Evolutionary conservation across 2,113 vertebrate genomes (phyloP).

Genomic region (Rhizomys pruinosus): DNA sequence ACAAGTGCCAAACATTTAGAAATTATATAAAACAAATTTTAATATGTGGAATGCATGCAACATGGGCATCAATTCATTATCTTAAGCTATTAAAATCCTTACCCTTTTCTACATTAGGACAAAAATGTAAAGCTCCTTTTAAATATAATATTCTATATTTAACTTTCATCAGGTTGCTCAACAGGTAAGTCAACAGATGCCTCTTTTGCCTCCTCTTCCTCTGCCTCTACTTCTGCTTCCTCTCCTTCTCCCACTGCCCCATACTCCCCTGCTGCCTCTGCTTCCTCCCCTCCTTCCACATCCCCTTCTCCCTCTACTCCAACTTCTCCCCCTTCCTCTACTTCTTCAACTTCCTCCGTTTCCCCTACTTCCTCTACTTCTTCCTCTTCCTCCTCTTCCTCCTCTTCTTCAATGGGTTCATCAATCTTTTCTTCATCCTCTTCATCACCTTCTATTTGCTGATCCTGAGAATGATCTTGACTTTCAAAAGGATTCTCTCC

Average conservation of each 20-base stretch:
- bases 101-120: conserved; percentile 71
- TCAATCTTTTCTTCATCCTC: conserved; percentile 87
- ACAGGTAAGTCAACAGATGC: conserved; percentile 83
- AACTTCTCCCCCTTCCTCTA: conserved; percentile 64
- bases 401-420: conserved; percentile 68
- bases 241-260: background rate
- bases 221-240: conserved; percentile 69
- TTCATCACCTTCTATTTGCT: conserved; percentile 84
- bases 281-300: conserved; percentile 64
- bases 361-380: conserved; percentile 63
- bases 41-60: conserved; percentile 88
- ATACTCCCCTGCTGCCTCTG: conserved; percentile 56
- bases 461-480: conserved; percentile 86
- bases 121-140: conserved; percentile 79
- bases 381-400: conserved; percentile 76
- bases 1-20: conserved; percentile 84
- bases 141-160: conserved; percentile 63
- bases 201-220: conserved; percentile 74
- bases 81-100: conserved; percentile 83
- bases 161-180: conserved; percentile 86
- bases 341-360: conserved; percentile 65
- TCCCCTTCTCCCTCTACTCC: background rate
- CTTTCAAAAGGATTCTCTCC: conserved; percentile 92
- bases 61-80: conserved; percentile 69
- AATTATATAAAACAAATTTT: conserved; percentile 86